Base-by-base conservation (phyloP, 2,113 vertebrate genomes). In the Sphyrna mokarran region DNA sequence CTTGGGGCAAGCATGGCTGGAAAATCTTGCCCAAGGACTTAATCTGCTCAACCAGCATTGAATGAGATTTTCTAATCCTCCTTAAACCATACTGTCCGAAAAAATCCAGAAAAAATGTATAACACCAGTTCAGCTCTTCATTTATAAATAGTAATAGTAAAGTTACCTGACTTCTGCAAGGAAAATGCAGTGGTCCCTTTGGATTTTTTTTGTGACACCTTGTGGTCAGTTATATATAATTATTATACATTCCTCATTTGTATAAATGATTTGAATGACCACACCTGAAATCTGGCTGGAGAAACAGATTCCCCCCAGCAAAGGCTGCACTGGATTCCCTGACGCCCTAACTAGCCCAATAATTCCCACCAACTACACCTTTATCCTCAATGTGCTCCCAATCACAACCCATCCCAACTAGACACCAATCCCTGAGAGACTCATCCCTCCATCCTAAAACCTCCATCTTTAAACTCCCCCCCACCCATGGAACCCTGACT, bases 251-350 rank as follows among this genome's bases (percentile, higher is more conserved):
- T 94, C 63, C 61, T 66, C 18, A 40, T 94, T 37, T 94, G 90
- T 94, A 40, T 63, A 94, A 93, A 93, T 66, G 61, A 61, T 93
- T 63, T 61, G 33, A 93, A 94, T 94, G n/a, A 68, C n/a, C 54
- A n/a, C 0, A 33, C 54, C 54, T 90, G 87, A 90, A 61, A 90
- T 61, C 87, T 90, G 87, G 11, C 54, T 90, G 87, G n/a, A 66
- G 20, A 66, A 68, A 68, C 6, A 22, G 11, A 4, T 40, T 85
- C 63, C 63, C 63, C 63, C 63, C 63, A 13, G 8, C 63, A 63
- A 63, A 63, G 1, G 48, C 63, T 14, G 11, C 63, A 63, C 63
- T 13, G 63, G 63, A 63, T 9, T 13, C 14, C 63, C 48, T 54
- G 48, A 54, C 48, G 5, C 2, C 63, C 63, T 9, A 11, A 63